Base-by-base conservation (phyloP, 1,140 invertebrate genomes). In the Leptonema lineaticorne region DNA sequence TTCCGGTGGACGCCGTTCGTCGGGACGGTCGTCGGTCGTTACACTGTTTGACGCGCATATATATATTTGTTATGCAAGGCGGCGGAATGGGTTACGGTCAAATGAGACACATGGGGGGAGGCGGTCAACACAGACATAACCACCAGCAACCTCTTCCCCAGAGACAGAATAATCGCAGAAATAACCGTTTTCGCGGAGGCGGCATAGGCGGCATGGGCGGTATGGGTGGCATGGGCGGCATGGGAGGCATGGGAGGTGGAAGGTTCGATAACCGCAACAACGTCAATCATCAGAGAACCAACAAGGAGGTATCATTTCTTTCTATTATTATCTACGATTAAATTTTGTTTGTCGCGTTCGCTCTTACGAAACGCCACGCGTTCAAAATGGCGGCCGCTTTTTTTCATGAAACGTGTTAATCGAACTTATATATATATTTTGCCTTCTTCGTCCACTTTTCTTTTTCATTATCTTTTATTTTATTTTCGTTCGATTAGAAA, bases 121-220 rank as follows among this genome's bases (percentile, higher is more conserved):
- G 45, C 6, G 62, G 57, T 14, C 45, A 63, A 28, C 18, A 24
- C 16, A 9, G 16, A 1, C 8, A 45, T 20, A n/a, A 20, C 6
- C 27, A 59, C 9, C 33, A 62, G 2, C 62, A 64, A 5, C 71
- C 68, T 11, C 70, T 66, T 57, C 71, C 71, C 0, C 71, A 72
- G 18, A 28, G 63, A 7, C 45, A 66, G 45, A 37, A 41, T 7
- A 20, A 56, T 3, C 14, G 63, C 7, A 20, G 30, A 29, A 66
- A 57, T 20, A 46, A 46, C 37, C 18, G 59, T 22, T 59, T 30
- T 37, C 28, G 28, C 6, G 59, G 66, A 9, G 33, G 57, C n/a
- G n/a, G n/a, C n/a, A n/a, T n/a, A n/a, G n/a, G n/a, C 53, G 20
- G 53, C 6, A 16, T 48, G 14, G 30, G 30, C 30, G 30, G 30